Evolutionary conservation across 2,797 vertebrate species (phyloP).

Genomic region (Rousettus madagascariensis): DNA sequence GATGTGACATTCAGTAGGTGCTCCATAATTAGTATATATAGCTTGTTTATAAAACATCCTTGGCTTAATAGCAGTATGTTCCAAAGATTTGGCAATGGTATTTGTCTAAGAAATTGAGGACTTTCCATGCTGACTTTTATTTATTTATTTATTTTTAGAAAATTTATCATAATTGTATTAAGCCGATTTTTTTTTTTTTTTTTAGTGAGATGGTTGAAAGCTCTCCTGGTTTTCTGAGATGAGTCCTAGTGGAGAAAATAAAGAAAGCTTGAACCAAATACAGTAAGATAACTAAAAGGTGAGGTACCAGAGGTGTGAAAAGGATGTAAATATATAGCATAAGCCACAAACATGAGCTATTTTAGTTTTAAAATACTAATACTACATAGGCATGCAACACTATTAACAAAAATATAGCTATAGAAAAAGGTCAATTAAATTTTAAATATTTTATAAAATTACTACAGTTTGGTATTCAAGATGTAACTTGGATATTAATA

Average conservation of each 20-base stretch:
- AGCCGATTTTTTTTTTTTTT: not conserved
- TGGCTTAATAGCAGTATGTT: not conserved
- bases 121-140: not conserved
- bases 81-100: not conserved
- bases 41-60: not conserved
- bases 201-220: not conserved
- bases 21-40: not conserved
- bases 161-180: not conserved
- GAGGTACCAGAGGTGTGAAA: not conserved
- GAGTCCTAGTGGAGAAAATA: not conserved
- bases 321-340: not conserved
- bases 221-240: not conserved
- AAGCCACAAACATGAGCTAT: not conserved
- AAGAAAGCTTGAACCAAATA: slow-evolving; percentile 24
- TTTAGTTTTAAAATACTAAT: not conserved
- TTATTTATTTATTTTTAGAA: not conserved
- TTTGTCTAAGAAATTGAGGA: not conserved
- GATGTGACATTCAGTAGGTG: not conserved
- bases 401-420: not conserved
- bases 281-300: not conserved
- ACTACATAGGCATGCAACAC: not conserved
- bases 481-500: not conserved
- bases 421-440: not conserved
- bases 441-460: slow-evolving; percentile 2
- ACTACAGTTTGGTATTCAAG: not conserved